Percentiles rank a stretch among this genome's conserved stretches.
phyloP scores from a whole-genome alignment of 2,888 invertebrate species.

The Nematopogon swammerdamellus region DNA sequence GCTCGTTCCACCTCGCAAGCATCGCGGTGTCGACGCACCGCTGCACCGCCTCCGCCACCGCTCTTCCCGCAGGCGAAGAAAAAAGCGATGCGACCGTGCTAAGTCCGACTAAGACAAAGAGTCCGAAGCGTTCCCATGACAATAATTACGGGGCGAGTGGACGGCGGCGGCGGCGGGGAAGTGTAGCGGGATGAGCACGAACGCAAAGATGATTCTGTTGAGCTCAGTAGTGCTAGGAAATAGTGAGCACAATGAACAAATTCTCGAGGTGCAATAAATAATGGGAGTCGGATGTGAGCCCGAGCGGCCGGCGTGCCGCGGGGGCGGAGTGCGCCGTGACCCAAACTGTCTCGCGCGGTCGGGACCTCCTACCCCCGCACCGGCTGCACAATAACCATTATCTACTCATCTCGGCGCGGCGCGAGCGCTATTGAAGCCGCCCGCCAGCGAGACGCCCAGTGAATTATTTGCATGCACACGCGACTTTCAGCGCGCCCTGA shows the following conservation, averaged over 20 bases:
- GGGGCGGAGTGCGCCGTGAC: conserved; percentile 37
- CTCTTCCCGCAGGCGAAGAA: background rate
- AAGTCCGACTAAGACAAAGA: background rate
- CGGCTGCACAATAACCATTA: background rate
- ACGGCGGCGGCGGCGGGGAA: background rate
- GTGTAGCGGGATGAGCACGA: too few relatives aligned
- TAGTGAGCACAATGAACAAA: background rate
- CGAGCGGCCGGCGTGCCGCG: conserved; percentile 16
- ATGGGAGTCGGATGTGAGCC: background rate
- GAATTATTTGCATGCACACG: too few relatives aligned
- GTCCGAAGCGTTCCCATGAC: background rate
- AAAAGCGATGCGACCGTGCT: too few relatives aligned
- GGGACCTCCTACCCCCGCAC: background rate
- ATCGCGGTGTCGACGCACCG: too few relatives aligned
- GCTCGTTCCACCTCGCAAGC: too few relatives aligned
- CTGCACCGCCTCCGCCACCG: too few relatives aligned
- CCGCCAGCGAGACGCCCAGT: too few relatives aligned
- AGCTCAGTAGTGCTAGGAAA: background rate
- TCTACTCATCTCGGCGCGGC: background rate
- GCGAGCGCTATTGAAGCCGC: too few relatives aligned
- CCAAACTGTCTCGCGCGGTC: conserved; percentile 11
- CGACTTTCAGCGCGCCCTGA: too few relatives aligned
- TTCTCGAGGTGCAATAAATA: background rate
- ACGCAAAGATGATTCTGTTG: background rate
- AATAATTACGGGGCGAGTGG: background rate